Percentiles rank a stretch among this genome's conserved stretches.
Evolutionary conservation across 2,113 vertebrate species (phyloP).

Genomic region (Neoarius graeffei): DNA sequence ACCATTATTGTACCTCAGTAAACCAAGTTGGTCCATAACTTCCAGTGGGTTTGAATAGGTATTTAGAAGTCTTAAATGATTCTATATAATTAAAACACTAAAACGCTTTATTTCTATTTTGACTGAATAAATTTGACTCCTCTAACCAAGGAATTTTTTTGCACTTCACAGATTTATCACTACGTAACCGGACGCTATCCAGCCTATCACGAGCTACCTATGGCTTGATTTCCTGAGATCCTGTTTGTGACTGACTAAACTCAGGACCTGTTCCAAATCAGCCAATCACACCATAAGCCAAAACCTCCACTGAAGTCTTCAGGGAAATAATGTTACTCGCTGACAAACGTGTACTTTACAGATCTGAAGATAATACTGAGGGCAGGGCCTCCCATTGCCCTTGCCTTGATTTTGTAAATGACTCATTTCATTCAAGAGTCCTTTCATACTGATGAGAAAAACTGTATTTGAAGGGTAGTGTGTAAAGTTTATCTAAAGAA

Average conservation of each 20-base stretch:
- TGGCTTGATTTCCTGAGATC: conserved; percentile 73
- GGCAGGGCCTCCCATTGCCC: background rate
- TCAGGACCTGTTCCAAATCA: conserved; percentile 17
- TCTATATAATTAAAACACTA: background rate
- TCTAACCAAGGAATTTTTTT: background rate
- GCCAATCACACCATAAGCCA: background rate
- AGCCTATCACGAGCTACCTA: conserved; percentile 84
- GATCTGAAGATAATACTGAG: background rate
- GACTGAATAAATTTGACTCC: background rate
- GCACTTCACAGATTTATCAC: conserved; percentile 84
- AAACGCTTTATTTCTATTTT: background rate
- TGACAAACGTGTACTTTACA: background rate
- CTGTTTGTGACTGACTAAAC: background rate
- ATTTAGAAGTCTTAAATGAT: background rate
- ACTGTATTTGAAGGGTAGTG: background rate
- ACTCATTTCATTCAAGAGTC: background rate
- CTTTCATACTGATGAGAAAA: background rate
- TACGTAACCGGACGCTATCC: conserved; percentile 87
- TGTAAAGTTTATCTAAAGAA: background rate
- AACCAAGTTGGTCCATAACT: background rate
- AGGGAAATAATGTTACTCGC: background rate
- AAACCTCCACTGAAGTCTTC: background rate
- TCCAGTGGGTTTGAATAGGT: background rate
- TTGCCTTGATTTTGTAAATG: conserved; percentile 13
- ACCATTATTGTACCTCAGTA: background rate